Evolutionary conservation across 2,113 vertebrate species (phyloP).

Genomic region (Corapipo altera): DNA sequence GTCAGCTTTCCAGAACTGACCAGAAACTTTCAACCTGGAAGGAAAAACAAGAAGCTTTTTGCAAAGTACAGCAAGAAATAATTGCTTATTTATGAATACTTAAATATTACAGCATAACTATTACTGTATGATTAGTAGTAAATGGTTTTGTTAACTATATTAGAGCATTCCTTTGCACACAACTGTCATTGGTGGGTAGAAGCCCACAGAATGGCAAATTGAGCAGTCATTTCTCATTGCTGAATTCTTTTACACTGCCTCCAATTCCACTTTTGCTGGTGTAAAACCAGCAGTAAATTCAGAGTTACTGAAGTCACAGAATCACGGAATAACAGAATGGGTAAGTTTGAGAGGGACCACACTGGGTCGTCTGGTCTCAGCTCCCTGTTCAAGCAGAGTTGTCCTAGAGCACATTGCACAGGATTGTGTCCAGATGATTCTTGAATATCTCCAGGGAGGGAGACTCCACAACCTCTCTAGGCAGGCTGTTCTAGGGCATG

Average conservation of each 20-base stretch:
- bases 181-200: neutral
- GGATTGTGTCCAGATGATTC: neutral
- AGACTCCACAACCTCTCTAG: neutral
- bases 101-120: neutral
- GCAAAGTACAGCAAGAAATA: neutral
- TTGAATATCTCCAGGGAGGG: neutral
- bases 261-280: neutral
- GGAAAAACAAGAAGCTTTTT: neutral
- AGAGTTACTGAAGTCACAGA: neutral
- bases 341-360: neutral
- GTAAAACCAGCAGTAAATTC: neutral
- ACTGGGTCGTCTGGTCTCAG: accelerated
- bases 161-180: neutral
- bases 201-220: neutral
- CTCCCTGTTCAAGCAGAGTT: neutral
- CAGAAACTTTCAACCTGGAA: neutral
- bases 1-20: neutral
- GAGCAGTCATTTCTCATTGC: neutral
- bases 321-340: neutral
- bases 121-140: neutral
- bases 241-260: neutral
- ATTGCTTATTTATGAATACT: neutral
- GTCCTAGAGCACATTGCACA: neutral
- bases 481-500: neutral
- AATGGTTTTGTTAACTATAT: neutral